Conservation (phyloP, 2,113 vertebrate genomes). For the Strix uralensis region DNA sequence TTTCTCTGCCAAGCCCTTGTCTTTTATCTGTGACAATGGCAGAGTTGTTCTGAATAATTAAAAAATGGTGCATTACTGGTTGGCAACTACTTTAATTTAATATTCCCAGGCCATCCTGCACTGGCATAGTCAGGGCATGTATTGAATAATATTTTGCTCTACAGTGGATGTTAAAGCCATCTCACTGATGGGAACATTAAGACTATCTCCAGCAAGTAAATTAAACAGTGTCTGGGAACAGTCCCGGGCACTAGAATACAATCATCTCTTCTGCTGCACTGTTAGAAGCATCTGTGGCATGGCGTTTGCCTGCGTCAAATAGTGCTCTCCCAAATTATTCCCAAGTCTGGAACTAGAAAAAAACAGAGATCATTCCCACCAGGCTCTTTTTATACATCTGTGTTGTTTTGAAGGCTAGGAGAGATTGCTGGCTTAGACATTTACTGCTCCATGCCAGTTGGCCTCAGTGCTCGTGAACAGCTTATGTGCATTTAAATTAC, state of each 20-base stretch:
- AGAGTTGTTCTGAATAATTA: constrained; percentile 38
- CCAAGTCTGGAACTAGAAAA: background rate
- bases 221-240: constrained; percentile 28
- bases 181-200: constrained; percentile 18
- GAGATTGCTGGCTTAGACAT: background rate
- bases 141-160: background rate
- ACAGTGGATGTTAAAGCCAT: background rate
- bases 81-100: constrained; percentile 12
- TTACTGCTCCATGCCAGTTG: background rate
- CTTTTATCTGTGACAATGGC: constrained; percentile 24
- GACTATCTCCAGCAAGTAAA: constrained; percentile 20
- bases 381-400: background rate
- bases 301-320: background rate
- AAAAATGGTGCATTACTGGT: constrained; percentile 27
- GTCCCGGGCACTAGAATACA: background rate
- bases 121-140: background rate
- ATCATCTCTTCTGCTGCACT: background rate
- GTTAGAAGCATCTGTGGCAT: background rate
- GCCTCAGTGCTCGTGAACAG: background rate
- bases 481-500: background rate
- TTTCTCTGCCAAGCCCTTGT: background rate
- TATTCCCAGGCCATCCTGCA: background rate
- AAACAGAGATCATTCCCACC: background rate
- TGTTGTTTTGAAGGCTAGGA: background rate
- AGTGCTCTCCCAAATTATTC: background rate